Evolutionary conservation across 2,888 invertebrate species (phyloP).

Genomic region (Pachycephus smyrnensis): DNA sequence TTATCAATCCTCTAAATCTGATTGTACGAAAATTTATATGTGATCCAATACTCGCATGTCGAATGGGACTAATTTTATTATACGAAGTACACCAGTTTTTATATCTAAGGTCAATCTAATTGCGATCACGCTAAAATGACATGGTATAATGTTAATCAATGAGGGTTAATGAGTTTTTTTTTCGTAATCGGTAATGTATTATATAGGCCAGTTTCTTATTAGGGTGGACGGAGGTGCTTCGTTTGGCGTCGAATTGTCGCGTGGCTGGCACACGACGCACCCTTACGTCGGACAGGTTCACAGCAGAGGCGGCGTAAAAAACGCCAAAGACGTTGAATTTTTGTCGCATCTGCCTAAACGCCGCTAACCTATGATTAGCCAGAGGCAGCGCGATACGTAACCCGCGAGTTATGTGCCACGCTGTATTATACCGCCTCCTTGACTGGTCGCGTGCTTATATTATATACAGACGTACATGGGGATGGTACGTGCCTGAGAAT

Average conservation of each 20-base stretch:
- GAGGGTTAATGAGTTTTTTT: background rate
- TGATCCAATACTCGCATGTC: background rate
- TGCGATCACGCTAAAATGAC: too few relatives aligned
- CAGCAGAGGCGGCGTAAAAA: background rate
- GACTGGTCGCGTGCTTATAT: background rate
- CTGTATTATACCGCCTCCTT: constrained; percentile 1
- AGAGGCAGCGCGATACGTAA: constrained; percentile 7
- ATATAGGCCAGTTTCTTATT: background rate
- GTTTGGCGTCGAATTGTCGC: constrained; percentile 37
- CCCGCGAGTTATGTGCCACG: constrained; percentile 4
- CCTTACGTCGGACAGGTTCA: constrained; percentile 8
- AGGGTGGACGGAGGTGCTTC: constrained; percentile 26
- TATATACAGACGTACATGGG: background rate
- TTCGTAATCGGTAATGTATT: background rate
- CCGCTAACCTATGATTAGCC: constrained; percentile 49
- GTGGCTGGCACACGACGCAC: constrained; percentile 46
- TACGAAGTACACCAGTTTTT: too few relatives aligned
- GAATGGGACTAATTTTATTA: background rate
- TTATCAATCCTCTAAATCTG: background rate
- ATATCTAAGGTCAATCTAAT: too few relatives aligned
- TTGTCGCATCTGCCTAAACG: constrained; percentile 60
- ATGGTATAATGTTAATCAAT: background rate
- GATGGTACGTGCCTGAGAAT: background rate
- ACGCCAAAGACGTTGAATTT: constrained; percentile 43
- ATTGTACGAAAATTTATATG: background rate